phyloP scores from a whole-genome alignment of 2,888 invertebrate species.

The Lamellibrachia columna region DNA sequence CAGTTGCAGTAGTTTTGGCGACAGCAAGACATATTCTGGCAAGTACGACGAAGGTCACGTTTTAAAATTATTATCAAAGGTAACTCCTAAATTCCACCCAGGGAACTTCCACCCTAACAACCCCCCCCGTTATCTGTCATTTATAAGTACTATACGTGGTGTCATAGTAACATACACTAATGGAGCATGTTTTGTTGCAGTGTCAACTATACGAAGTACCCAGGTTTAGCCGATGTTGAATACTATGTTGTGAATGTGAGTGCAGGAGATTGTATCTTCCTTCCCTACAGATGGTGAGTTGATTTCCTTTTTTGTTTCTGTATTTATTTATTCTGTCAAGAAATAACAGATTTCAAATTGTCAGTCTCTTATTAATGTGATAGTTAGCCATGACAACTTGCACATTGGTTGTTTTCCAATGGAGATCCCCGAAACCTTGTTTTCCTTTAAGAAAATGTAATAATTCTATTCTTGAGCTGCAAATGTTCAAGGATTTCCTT shows the following conservation, averaged over 20 bases:
- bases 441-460: neutral
- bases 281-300: slow-evolving; percentile 60
- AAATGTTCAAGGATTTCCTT: neutral
- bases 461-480: neutral
- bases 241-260: slow-evolving; percentile 53
- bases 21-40: too few relatives aligned
- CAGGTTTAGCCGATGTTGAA: slow-evolving; percentile 54
- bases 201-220: slow-evolving; percentile 58
- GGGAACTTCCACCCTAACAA: too few relatives aligned
- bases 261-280: slow-evolving; percentile 61
- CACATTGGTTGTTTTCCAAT: neutral
- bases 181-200: slow-evolving; percentile 41
- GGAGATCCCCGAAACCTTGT: too few relatives aligned
- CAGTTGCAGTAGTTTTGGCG: too few relatives aligned
- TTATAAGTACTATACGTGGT: neutral
- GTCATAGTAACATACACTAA: slow-evolving; percentile 24
- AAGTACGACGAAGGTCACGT: too few relatives aligned
- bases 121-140: too few relatives aligned
- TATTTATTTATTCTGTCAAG: neutral
- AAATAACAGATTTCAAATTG: neutral
- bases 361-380: neutral
- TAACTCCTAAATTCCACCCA: too few relatives aligned
- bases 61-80: too few relatives aligned
- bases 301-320: neutral
- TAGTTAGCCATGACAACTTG: neutral